Evolutionary conservation across 2,797 vertebrate genomes (phyloP).

Genomic region (Microchirus variegatus): DNA sequence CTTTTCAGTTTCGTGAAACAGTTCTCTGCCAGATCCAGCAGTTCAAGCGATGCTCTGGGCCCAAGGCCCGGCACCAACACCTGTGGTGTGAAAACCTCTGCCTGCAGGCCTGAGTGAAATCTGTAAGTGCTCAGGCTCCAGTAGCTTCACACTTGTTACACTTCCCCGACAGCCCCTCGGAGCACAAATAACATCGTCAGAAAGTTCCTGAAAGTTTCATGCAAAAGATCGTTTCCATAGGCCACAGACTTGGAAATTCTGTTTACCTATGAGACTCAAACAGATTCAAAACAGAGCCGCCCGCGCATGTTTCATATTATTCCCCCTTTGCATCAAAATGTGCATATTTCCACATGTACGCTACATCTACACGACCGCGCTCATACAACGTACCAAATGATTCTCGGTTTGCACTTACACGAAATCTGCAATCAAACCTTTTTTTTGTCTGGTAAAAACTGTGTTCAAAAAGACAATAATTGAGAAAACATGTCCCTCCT

Average conservation of each 20-base stretch:
- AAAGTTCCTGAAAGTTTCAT: constrained; percentile 20
- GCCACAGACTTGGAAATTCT: constrained; percentile 19
- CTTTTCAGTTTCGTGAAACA: constrained; percentile 12
- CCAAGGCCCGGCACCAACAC: constrained; percentile 22
- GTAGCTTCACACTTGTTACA: constrained; percentile 48
- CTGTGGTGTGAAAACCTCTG: constrained; percentile 46
- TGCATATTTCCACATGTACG: constrained; percentile 8
- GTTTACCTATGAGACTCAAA: constrained; percentile 20
- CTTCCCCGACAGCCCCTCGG: constrained; percentile 25
- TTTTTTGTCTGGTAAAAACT: constrained; percentile 3
- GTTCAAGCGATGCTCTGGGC: constrained; percentile 16
- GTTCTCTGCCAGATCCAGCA: constrained; percentile 1
- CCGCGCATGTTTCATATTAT: constrained; percentile 21
- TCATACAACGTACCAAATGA: neutral
- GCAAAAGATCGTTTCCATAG: constrained; percentile 34
- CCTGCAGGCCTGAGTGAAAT: constrained; percentile 41
- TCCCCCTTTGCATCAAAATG: constrained; percentile 6
- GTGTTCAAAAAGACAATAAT: constrained; percentile 13
- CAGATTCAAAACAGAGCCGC: constrained; percentile 21
- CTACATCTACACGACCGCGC: neutral
- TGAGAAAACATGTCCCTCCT: constrained; percentile 46
- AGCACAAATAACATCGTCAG: constrained; percentile 44
- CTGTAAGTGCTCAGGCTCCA: constrained; percentile 34
- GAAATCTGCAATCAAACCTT: neutral
- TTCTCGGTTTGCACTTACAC: neutral